Evolutionary conservation across 2,113 vertebrate genomes (phyloP).

Genomic region (Plecturocebus donacophilus): DNA sequence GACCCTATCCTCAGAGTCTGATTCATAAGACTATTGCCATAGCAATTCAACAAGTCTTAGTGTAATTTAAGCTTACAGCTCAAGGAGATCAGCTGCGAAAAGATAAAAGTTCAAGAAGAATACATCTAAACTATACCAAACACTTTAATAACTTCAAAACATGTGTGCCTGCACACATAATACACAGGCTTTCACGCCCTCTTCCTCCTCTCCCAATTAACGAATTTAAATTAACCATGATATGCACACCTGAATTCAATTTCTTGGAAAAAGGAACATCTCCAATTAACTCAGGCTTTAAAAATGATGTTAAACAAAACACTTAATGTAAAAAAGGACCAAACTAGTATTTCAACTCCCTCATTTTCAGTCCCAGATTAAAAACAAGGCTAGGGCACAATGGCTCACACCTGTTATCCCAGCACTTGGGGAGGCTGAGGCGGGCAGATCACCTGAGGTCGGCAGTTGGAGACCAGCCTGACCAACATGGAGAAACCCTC

Average conservation of each 20-base stretch:
- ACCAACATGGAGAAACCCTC: not conserved
- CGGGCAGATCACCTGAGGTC: not conserved
- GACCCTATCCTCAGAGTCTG: not conserved
- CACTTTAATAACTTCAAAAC: not conserved
- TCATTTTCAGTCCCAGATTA: slow-evolving; percentile 1
- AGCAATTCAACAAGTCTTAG: slow-evolving; percentile 14
- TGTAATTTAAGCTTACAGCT: not conserved
- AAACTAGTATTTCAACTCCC: not conserved
- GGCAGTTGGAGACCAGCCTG: not conserved
- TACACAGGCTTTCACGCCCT: not conserved
- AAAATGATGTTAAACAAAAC: slow-evolving; percentile 16
- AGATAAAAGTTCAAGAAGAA: not conserved
- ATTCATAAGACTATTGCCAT: not conserved
- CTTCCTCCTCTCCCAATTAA: not conserved
- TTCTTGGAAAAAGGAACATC: not conserved
- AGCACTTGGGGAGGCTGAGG: not conserved
- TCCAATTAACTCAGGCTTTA: slow-evolving; percentile 13
- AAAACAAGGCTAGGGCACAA: not conserved
- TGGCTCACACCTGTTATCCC: not conserved
- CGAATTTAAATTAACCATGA: not conserved
- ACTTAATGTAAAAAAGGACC: not conserved
- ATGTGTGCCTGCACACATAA: not conserved
- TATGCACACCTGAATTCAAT: not conserved
- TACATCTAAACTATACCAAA: slow-evolving; percentile 2
- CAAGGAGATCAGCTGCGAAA: not conserved